A percentile compares a stretch with the other conserved stretches of the same genome.
Conservation (phyloP, 92 coral and sea anemone species). For the Isaurus tuberculatus region DNA sequence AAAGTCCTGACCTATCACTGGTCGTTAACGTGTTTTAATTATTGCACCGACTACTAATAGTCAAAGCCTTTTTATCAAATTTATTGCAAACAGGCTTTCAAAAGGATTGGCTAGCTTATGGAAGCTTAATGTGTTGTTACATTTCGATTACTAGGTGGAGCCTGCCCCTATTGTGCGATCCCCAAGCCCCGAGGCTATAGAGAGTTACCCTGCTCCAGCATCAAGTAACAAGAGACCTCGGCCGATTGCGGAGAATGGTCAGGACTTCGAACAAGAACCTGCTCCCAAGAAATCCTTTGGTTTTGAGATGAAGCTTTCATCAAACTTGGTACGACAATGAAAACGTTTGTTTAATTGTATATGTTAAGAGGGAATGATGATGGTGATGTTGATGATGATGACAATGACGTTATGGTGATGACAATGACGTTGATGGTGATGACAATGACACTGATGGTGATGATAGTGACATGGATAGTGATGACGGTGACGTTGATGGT, state of each 20-base stretch:
- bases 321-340: slow-evolving; percentile 66
- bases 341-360: neutral
- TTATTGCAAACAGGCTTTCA: too few relatives aligned
- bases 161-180: slow-evolving; percentile 89
- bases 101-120: neutral
- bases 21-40: too few relatives aligned
- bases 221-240: slow-evolving; percentile 55
- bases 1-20: too few relatives aligned
- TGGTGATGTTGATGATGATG: neutral
- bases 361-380: neutral
- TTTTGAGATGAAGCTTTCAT: slow-evolving; percentile 92
- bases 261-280: slow-evolving; percentile 78
- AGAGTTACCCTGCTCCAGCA: slow-evolving; percentile 64
- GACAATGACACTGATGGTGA: neutral
- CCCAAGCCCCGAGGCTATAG: slow-evolving; percentile 82
- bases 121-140: neutral
- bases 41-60: too few relatives aligned
- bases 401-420: neutral
- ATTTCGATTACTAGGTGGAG: slow-evolving; percentile 64
- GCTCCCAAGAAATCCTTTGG: slow-evolving; percentile 93
- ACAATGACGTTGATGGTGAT: neutral
- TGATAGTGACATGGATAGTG: neutral
- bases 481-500: neutral
- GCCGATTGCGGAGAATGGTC: slow-evolving; percentile 85
- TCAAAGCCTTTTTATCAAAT: too few relatives aligned